Base-by-base conservation (phyloP, 2,113 vertebrate species). In the Elephantulus edwardii region DNA sequence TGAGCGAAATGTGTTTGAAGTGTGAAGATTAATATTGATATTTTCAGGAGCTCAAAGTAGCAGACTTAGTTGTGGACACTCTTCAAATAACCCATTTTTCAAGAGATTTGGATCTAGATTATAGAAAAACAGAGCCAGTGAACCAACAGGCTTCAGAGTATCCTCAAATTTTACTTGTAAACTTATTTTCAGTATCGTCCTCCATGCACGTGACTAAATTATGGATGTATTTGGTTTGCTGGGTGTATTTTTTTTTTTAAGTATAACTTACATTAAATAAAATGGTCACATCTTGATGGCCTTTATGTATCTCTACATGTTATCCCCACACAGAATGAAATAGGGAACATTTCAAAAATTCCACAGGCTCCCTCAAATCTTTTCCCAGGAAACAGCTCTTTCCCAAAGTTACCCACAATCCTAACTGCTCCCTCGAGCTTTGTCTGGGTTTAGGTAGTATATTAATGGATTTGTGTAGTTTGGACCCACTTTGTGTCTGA, bases 21-120 rank as follows among this genome's bases (percentile, higher is more conserved):
- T 64, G 64, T 54, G 30, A 14, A 56, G 88, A 26, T 60, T 64
- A 26, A 30, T 66, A 52, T 11, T 5, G 10, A 17, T 48, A 81
- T 17, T 88, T 83, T 93, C 33, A 46, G 71, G 76, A 91, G 54
- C 58, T 28, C 64, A 78, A 92, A 3, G 46, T 40, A 54, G 24
- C 46, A 87, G 70, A 33, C 64, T 52, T 33, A 83, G 87, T 35
- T 58, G 10, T 80, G 38, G 28, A n/a, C 22, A 46, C 4, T 24
- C 10, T 50, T 90, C 35, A 68, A 46, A 88, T 50, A 60, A 42
- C 26, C 20, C 19, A 16, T 83, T 81, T 83, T 30, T 68, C 24
- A 50, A 19, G 40, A 33, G 11, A 46, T 70, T 60, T 28, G 68
- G 62, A 33, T 66, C 6, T 38, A 9, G 9, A 9, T 46, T 35